Percentiles rank a stretch among this genome's conserved stretches.
Evolutionary conservation across 23 tunicate species (phyloP).

Genomic region (Trididemnum clinides): DNA sequence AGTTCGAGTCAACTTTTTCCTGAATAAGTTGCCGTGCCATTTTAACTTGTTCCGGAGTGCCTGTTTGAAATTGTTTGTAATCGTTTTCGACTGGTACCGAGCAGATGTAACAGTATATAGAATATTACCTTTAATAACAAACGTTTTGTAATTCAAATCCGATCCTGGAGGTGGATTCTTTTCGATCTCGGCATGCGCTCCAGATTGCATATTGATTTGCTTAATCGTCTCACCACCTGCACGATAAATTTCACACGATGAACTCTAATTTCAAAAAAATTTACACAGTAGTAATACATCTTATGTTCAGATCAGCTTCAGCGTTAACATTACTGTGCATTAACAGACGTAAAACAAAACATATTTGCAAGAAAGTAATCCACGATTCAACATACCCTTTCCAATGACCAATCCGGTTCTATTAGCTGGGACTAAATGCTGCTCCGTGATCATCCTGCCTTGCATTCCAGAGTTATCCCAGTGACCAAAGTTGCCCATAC

Average conservation of each 20-base stretch:
- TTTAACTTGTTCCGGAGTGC: slow-evolving; percentile 92
- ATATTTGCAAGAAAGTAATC: too few relatives aligned
- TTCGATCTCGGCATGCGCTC: slow-evolving; percentile 96
- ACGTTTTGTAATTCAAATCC: slow-evolving; percentile 91
- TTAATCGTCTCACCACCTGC: slow-evolving; percentile 98
- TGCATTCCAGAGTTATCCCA: slow-evolving; percentile 82
- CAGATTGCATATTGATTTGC: slow-evolving; percentile 93
- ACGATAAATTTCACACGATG: too few relatives aligned
- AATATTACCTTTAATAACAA: slow-evolving; percentile 93
- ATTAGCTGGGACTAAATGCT: slow-evolving; percentile 95
- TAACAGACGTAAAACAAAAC: background rate
- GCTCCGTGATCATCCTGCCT: slow-evolving; percentile 49
- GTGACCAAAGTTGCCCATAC: slow-evolving; percentile 77
- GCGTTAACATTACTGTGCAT: too few relatives aligned
- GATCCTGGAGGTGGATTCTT: slow-evolving; percentile 88
- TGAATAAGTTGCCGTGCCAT: slow-evolving; percentile 86
- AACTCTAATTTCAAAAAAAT: background rate
- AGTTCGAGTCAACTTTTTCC: slow-evolving; percentile 90
- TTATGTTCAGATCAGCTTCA: background rate
- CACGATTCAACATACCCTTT: slow-evolving; percentile 93
- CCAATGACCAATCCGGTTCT: slow-evolving; percentile 98
- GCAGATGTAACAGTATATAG: too few relatives aligned
- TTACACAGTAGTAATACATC: background rate
- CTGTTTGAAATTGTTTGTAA: slow-evolving; percentile 55
- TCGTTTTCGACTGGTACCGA: too few relatives aligned